Evolutionary conservation across 1,140 invertebrate species (phyloP).

Genomic region (Phthorimaea operculella): DNA sequence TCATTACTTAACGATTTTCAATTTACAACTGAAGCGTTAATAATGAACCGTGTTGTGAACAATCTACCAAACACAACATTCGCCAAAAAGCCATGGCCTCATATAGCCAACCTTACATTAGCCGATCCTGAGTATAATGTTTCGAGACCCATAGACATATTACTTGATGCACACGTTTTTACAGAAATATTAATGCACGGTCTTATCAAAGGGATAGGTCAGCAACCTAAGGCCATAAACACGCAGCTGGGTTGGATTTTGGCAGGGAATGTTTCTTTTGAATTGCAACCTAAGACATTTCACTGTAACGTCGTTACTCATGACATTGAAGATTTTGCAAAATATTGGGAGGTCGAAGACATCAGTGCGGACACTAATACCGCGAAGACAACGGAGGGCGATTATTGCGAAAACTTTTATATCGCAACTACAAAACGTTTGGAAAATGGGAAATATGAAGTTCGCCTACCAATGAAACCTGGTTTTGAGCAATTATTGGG

Average conservation of each 20-base stretch:
- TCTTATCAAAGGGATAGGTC: not conserved
- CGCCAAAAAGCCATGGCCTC: not conserved
- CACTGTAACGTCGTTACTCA: slow-evolving; percentile 1
- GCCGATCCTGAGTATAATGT: slow-evolving; percentile 7
- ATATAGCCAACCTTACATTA: not conserved
- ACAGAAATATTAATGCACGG: slow-evolving; percentile 4
- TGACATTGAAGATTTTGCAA: not conserved
- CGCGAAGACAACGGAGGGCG: not conserved
- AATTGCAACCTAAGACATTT: not conserved
- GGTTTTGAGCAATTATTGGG: not conserved
- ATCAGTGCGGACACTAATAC: not conserved
- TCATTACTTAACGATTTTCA: not conserved
- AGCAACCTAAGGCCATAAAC: not conserved
- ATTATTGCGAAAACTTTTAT: slow-evolving; percentile 6
- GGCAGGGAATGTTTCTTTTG: not conserved
- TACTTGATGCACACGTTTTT: slow-evolving; percentile 3
- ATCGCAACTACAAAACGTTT: not conserved
- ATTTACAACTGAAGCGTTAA: not conserved
- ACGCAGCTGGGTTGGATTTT: slow-evolving; percentile 7
- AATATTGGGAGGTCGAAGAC: slow-evolving; percentile 7
- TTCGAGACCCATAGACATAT: slow-evolving; percentile 1
- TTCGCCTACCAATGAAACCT: slow-evolving; percentile 2
- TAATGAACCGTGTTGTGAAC: not conserved
- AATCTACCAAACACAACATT: not conserved
- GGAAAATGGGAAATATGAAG: slow-evolving; percentile 2